Evolutionary conservation across 2,113 vertebrate species (phyloP).

Genomic region (Eptesicus fuscus): DNA sequence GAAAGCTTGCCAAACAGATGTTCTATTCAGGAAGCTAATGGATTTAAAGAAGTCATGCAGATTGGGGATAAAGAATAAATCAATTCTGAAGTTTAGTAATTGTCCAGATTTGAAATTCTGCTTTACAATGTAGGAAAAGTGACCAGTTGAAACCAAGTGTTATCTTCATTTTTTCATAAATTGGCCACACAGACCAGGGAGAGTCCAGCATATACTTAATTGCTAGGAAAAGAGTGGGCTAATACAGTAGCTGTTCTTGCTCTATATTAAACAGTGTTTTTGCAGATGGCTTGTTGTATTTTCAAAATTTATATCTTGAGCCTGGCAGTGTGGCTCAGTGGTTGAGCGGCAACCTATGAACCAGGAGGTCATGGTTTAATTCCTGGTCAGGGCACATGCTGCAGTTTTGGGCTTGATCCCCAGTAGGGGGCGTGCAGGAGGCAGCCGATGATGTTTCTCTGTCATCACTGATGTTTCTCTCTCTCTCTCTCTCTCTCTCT

Average conservation of each 20-base stretch:
- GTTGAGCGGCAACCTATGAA: no score
- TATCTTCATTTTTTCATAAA: constrained; percentile 32
- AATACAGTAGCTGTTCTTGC: neutral
- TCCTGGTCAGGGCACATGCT: no score
- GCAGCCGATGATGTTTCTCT: no score
- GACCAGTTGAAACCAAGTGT: neutral
- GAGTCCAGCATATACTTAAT: neutral
- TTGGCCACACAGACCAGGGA: neutral
- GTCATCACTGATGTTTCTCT: no score
- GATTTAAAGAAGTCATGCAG: constrained; percentile 63
- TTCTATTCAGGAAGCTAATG: constrained; percentile 65
- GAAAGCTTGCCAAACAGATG: constrained; percentile 65
- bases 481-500: no score
- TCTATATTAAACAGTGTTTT: neutral
- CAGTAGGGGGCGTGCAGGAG: no score
- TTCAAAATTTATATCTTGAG: neutral
- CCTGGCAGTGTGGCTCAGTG: no score
- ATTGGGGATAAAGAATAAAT: constrained; percentile 64
- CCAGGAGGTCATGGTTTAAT: no score
- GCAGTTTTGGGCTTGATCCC: no score
- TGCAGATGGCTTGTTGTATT: neutral
- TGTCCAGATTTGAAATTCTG: constrained; percentile 50
- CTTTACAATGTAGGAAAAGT: constrained; percentile 10
- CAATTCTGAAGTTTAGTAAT: constrained; percentile 53
- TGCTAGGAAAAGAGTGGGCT: neutral